phyloP scores from a whole-genome alignment of 2,888 invertebrate species.

The Sphaerophoria rueppellii region DNA sequence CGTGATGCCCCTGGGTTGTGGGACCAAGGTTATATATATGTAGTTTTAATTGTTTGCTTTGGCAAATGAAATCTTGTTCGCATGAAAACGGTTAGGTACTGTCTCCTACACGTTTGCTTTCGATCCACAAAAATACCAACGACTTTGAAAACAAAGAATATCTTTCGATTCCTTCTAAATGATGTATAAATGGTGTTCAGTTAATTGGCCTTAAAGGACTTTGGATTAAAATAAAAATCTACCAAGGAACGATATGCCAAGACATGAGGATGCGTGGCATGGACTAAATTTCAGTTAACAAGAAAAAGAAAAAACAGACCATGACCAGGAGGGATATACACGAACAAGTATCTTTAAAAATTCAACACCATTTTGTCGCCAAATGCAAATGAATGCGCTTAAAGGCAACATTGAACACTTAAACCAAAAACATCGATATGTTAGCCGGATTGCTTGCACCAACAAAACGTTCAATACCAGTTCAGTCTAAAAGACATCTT shows the following conservation, averaged over 20 bases:
- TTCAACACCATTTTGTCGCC: conserved; percentile 67
- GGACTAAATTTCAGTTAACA: conserved; percentile 11
- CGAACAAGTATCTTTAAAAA: conserved; percentile 13
- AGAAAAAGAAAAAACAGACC: neutral
- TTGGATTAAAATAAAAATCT: conserved; percentile 51
- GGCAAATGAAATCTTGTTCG: too few species aligned
- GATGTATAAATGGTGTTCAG: conserved; percentile 63
- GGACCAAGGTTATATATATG: too few species aligned
- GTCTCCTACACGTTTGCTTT: too few species aligned
- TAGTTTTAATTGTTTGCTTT: too few species aligned
- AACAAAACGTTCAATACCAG: neutral
- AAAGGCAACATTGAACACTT: conserved; percentile 68
- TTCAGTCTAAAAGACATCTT: neutral
- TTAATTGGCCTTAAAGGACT: conserved; percentile 64
- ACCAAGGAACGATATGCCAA: conserved; percentile 35
- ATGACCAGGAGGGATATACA: conserved; percentile 21
- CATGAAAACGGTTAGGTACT: too few species aligned
- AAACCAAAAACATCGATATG: conserved; percentile 66
- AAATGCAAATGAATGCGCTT: conserved; percentile 70
- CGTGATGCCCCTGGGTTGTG: too few species aligned
- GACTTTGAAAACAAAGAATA: conserved; percentile 10
- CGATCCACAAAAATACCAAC: too few species aligned
- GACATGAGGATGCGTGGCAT: conserved; percentile 60
- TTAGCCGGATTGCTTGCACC: conserved; percentile 58
- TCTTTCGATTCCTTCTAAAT: conserved; percentile 33